Evolutionary conservation across 2,113 vertebrate genomes (phyloP).

Genomic region (Mobula birostris): DNA sequence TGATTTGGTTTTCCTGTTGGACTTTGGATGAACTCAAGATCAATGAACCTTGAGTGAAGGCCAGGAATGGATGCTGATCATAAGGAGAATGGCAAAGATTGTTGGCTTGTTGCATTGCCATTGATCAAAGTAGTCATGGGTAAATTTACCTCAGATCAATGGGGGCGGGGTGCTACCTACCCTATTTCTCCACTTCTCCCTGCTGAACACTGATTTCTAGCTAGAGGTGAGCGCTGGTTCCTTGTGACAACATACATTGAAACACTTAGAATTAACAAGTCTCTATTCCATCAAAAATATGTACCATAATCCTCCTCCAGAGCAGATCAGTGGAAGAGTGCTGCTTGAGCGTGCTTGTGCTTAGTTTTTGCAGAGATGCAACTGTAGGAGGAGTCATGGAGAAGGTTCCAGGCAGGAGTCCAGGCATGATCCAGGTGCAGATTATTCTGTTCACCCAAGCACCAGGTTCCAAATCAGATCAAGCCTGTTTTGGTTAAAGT

Average conservation of each 20-base stretch:
- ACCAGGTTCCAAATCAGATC: background rate
- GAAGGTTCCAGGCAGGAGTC: background rate
- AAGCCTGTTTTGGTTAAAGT: background rate
- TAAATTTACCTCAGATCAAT: background rate
- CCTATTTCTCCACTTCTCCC: background rate
- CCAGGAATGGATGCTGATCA: background rate
- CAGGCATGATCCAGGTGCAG: background rate
- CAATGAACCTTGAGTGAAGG: background rate
- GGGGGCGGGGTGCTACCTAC: background rate
- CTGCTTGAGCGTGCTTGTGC: background rate
- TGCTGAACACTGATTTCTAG: background rate
- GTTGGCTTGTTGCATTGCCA: background rate
- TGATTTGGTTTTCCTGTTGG: background rate
- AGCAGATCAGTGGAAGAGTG: background rate
- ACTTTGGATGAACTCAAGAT: background rate
- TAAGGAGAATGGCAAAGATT: background rate
- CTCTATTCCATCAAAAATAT: background rate
- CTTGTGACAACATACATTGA: background rate
- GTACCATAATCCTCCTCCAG: background rate
- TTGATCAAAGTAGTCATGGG: background rate
- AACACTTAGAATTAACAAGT: background rate
- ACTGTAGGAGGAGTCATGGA: background rate
- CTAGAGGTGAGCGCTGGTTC: background rate
- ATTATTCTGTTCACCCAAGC: background rate
- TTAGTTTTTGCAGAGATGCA: background rate